Evolutionary conservation across 1,140 invertebrate species (phyloP), one percentile per base, ranked within the genome.

Genomic region (Zelostemma sp.): DNA sequence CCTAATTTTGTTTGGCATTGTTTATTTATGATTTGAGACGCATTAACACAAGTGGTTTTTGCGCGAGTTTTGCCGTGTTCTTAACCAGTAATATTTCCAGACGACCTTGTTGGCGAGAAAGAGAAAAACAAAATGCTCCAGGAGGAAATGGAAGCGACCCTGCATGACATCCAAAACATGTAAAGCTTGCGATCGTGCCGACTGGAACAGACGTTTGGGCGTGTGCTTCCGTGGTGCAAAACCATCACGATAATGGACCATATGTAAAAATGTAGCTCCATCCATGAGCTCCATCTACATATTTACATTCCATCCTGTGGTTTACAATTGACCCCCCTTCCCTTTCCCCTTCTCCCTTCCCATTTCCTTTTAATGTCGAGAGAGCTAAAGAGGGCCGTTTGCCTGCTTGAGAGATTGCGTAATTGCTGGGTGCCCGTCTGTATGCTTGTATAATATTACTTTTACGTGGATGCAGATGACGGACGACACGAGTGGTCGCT

Each of bases 111-210:
- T 84, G 88, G 90, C 79, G 96, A 97, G 89, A 95, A 95, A 88
- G 94, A 95, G 88, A 96, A 96, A 90, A 97, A 96, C 90, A 97
- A 96, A 91, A 88, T 94, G 85, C 91, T 99, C 77, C 93, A 97
- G 86, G 95, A 97, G 85, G 98, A 99, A 87, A 98, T 99, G 94
- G 97, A 99, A 87, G 92, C 94, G 80, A 99, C 97, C 80, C 92
- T 99, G 87, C 95, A 98, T 90, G 97, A 99, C 89, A 97, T 99
- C 88, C 96, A 98, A 89, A 98, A 97, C 88, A 97, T 98, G 95
- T 98, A 95, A 92, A 90, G 50, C 62, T 35, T 28, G 41, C 53
- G 28, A 28, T 38, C 17, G 9, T 56, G 50, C 38, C 55, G 15
- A 49, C 31, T 57, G 41, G 60, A 41, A 68, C 43, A 66, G 45